Evolutionary conservation across 2,797 vertebrate species (phyloP).

Genomic region (Rhinophrynus dorsalis): DNA sequence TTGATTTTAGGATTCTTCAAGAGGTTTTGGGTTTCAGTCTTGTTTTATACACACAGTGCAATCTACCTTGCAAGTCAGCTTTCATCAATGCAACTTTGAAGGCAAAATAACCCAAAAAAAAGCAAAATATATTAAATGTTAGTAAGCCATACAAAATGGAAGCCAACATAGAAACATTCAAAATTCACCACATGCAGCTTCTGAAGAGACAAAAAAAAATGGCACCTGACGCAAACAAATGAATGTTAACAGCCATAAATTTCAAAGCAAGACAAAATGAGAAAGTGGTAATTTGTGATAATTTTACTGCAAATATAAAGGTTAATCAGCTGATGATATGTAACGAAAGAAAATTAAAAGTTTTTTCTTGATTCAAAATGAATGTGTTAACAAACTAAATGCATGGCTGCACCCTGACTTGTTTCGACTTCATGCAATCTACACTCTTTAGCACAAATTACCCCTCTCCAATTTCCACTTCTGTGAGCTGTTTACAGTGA

Average conservation of each 20-base stretch:
- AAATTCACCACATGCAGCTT: slow-evolving; percentile 73
- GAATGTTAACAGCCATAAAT: slow-evolving; percentile 74
- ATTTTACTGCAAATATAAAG: slow-evolving; percentile 68
- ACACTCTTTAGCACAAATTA: slow-evolving; percentile 53
- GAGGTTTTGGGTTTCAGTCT: slow-evolving; percentile 79
- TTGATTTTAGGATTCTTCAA: slow-evolving; percentile 57
- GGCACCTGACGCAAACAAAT: slow-evolving; percentile 72
- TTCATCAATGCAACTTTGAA: slow-evolving; percentile 99
- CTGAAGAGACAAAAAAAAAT: slow-evolving; percentile 67
- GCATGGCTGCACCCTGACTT: slow-evolving; percentile 56
- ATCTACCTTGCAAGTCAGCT: slow-evolving; percentile 99
- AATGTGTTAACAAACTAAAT: slow-evolving; percentile 55
- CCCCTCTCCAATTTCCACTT: slow-evolving; percentile 35
- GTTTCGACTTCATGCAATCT: slow-evolving; percentile 51
- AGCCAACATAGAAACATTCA: slow-evolving; percentile 77
- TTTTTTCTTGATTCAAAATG: slow-evolving; percentile 50
- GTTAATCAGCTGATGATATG: slow-evolving; percentile 71
- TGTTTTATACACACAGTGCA: slow-evolving; percentile 82
- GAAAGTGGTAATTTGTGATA: slow-evolving; percentile 68
- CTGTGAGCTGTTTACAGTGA: slow-evolving; percentile 37
- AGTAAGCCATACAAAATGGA: slow-evolving; percentile 87
- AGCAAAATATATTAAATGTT: slow-evolving; percentile 93
- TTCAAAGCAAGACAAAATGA: slow-evolving; percentile 73
- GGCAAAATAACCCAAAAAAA: slow-evolving; percentile 84
- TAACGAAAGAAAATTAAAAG: slow-evolving; percentile 72